These are phyloP conservation scores for Potamarius usumacintae DNA, from an alignment of 2,113 vertebrate species.

Conservation along the genomic window DNA sequence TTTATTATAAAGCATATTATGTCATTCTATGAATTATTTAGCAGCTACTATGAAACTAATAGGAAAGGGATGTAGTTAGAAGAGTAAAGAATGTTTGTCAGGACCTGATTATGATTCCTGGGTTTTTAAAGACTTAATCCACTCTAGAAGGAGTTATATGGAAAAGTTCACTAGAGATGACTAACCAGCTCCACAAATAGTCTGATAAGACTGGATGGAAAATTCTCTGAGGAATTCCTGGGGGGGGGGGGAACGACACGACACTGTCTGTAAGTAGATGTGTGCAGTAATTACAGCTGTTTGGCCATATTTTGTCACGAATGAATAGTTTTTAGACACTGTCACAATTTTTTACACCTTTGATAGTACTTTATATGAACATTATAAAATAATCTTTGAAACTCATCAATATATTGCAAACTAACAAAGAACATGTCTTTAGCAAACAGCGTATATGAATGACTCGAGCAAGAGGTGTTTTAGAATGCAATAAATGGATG, in stretches of 20 bases:
- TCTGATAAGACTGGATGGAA: not conserved
- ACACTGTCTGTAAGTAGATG: not conserved
- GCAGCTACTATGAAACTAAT: not conserved
- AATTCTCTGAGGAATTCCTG: not conserved
- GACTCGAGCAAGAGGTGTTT: not conserved
- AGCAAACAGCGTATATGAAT: not conserved
- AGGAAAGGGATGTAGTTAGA: not conserved
- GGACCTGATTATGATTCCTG: not conserved
- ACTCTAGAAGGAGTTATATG: not conserved
- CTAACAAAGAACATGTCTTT: not conserved
- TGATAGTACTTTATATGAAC: not conserved
- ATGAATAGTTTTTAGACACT: not conserved
- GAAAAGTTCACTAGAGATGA: not conserved
- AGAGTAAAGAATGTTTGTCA: not conserved
- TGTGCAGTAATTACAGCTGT: not conserved
- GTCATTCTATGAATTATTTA: not conserved
- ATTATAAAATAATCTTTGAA: not conserved
- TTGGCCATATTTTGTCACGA: not conserved
- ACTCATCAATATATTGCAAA: not conserved
- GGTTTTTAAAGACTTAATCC: not conserved
- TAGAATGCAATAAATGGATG: conserved; percentile 39
- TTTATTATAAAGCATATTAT: not conserved
- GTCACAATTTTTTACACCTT: not conserved
- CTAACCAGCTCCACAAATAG: not conserved
- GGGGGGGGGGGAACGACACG: too few relatives aligned